phyloP scores from a whole-genome alignment of 2,888 invertebrate genomes.

The Uloborus plumipes region DNA sequence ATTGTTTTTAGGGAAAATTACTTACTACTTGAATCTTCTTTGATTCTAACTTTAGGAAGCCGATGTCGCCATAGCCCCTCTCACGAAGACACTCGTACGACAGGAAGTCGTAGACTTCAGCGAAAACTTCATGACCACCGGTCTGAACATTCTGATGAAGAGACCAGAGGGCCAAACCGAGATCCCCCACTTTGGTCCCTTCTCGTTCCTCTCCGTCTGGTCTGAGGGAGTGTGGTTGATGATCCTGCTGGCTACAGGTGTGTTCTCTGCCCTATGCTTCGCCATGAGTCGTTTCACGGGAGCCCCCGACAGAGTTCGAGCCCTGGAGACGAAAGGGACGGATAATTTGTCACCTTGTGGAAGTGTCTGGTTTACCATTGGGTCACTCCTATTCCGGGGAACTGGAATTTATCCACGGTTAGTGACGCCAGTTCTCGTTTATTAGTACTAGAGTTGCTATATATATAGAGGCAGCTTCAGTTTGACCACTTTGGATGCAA shows the following conservation, averaged over 20 bases:
- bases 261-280: conserved; percentile 5
- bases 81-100: conserved; percentile 25
- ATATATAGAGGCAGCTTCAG: too few species aligned
- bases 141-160: conserved; percentile 28
- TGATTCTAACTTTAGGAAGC: conserved; percentile 17
- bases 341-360: conserved; percentile 49
- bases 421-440: not conserved
- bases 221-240: conserved; percentile 16
- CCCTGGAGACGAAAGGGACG: conserved; percentile 42
- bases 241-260: not conserved
- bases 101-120: conserved; percentile 11
- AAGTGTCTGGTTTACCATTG: conserved; percentile 29
- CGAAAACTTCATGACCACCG: conserved; percentile 21
- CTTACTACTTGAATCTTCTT: too few species aligned
- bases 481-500: too few species aligned
- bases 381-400: conserved; percentile 29
- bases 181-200: conserved; percentile 4
- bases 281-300: conserved; percentile 23
- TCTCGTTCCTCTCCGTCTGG: conserved; percentile 40
- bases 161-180: not conserved
- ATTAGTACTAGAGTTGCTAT: too few species aligned
- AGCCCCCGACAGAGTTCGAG: conserved; percentile 41
- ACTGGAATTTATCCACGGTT: conserved; percentile 53
- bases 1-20: too few species aligned
- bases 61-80: conserved; percentile 22